These are phyloP conservation scores for Apus apus DNA, from an alignment of 2,113 vertebrate genomes.

Conservation along the genomic window DNA sequence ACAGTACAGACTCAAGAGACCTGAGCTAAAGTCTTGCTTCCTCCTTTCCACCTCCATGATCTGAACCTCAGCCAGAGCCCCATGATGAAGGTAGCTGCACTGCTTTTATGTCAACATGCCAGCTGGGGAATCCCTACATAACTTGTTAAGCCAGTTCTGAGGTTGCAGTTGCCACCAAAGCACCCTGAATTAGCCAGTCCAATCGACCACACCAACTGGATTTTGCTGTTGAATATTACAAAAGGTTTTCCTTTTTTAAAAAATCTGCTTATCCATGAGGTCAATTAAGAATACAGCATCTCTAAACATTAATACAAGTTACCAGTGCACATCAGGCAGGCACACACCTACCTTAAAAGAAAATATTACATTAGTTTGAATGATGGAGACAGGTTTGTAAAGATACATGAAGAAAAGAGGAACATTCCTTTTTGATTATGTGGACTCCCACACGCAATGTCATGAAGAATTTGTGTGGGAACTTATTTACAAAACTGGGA, in stretches of 20 bases:
- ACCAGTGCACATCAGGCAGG: neutral
- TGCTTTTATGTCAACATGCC: neutral
- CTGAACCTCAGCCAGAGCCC: neutral
- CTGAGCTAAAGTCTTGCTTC: neutral
- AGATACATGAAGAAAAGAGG: neutral
- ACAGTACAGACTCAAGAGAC: neutral
- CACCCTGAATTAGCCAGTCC: neutral
- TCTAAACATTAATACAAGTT: neutral
- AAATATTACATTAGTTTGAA: neutral
- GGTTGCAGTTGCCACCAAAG: neutral
- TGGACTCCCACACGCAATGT: conserved; percentile 48
- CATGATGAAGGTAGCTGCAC: neutral
- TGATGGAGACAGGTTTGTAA: neutral
- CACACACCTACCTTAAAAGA: neutral
- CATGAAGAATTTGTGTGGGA: conserved; percentile 74
- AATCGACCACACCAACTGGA: neutral
- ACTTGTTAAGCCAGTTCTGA: neutral
- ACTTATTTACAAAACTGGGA: conserved; percentile 63
- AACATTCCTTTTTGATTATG: conserved; percentile 67
- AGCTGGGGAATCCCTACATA: neutral
- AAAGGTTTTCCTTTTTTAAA: neutral
- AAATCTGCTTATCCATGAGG: neutral
- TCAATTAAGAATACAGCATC: neutral
- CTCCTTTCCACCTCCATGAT: neutral
- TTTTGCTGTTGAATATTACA: neutral